Base-by-base conservation (phyloP, 1,140 invertebrate genomes). In the Polyergus mexicanus region DNA sequence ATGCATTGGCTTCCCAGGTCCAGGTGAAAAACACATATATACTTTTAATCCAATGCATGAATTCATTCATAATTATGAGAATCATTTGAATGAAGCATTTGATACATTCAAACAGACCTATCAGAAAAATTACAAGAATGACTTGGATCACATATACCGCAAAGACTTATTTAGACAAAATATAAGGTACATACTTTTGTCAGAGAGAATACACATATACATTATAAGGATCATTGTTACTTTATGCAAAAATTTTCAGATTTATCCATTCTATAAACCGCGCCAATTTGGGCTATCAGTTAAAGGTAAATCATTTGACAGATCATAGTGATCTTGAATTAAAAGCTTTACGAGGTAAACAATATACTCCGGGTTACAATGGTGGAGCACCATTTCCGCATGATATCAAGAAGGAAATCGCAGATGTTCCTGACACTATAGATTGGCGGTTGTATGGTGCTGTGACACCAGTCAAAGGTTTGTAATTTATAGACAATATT, bases 21-120 rank as follows among this genome's bases (percentile, higher is more conserved):
- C 98, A 10, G 98, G 98, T 22, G 94, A 95, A 3, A 95, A 96
- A 28, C 97, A 98, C 90, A 95, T 97, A 91, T 97, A 97, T 74
- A 98, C 97, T 2, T 98, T 98, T 93, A 99, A 99, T 95, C 99
- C 99, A 5, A 99, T 99, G 97, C 96, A 96, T 65, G 98, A 99
- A 95, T 99, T 98, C 91, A 96, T 99, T 54, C 96, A 97, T 91
- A 95, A 96, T 88, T 93, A 96, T 51, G 97, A 98, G 60, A 91
- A 94, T 0, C 98, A 99, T 94, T 95, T 99, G 2, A 95, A 98
- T 56, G 94, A 96, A 66, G 97, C 97, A 91, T 99, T 99, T 94
- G 94, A 97, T 44, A 94, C 96, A 58, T 99, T 99, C 92, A 97
- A 97, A 89, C 95, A 90, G 0, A 96, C 96, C 66, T 98, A 99